Evolutionary conservation across 1,140 invertebrate species (phyloP).

Genomic region (Aphelinus atriplicis): DNA sequence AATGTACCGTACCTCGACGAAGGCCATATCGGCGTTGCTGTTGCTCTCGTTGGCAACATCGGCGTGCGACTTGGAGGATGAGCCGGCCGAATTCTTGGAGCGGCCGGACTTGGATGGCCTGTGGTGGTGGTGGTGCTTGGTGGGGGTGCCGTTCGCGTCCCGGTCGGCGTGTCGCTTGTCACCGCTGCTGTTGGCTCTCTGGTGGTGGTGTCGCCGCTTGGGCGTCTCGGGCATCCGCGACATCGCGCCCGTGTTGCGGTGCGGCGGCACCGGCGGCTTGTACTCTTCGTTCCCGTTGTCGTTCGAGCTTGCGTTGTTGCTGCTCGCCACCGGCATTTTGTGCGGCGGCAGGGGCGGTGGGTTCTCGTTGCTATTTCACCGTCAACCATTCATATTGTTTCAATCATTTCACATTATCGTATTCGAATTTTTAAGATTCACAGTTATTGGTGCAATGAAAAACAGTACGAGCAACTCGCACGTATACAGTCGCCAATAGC

Average conservation of each 20-base stretch:
- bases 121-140: conserved; percentile 36
- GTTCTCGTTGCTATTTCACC: conserved; percentile 55
- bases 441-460: too few species aligned
- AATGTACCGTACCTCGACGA: conserved; percentile 54
- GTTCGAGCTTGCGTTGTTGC: conserved; percentile 41
- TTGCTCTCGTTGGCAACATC: conserved; percentile 41
- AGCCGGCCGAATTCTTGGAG: conserved; percentile 40
- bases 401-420: neutral
- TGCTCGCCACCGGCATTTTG: conserved; percentile 34
- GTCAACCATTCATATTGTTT: conserved; percentile 3
- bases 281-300: conserved; percentile 72
- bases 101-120: conserved; percentile 33
- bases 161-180: neutral
- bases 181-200: conserved; percentile 49
- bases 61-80: neutral
- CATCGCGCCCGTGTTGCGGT: conserved; percentile 75
- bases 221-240: conserved; percentile 55
- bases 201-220: conserved; percentile 63
- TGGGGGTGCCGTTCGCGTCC: conserved; percentile 21
- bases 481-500: too few species aligned
- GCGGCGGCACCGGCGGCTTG: conserved; percentile 86
- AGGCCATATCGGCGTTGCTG: conserved; percentile 49
- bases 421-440: too few species aligned
- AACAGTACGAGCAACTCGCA: neutral
- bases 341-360: conserved; percentile 65